phyloP scores from a whole-genome alignment of 1,140 invertebrate genomes.

The Brachionus asplanchnoidis region DNA sequence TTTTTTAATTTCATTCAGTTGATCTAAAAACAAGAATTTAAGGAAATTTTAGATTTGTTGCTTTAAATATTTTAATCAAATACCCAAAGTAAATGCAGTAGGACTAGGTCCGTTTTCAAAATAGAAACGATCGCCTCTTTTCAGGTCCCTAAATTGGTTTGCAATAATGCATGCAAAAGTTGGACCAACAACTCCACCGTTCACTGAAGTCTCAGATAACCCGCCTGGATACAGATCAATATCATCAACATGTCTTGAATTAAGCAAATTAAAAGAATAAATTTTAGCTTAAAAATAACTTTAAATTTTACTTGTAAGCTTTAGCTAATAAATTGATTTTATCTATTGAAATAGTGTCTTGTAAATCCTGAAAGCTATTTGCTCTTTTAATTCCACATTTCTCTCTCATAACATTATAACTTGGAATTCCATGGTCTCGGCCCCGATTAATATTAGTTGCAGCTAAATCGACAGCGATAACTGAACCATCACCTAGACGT shows the following conservation, averaged over 20 bases:
- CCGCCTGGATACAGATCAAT: slow-evolving; percentile 57
- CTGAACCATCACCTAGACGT: background rate
- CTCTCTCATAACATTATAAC: slow-evolving; percentile 78
- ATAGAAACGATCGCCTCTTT: slow-evolving; percentile 90
- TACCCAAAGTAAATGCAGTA: slow-evolving; percentile 10
- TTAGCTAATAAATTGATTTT: background rate
- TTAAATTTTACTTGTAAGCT: slow-evolving; percentile 14
- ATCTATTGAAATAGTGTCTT: background rate
- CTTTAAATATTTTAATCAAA: too few relatives aligned
- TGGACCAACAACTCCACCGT: slow-evolving; percentile 82
- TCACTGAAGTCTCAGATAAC: slow-evolving; percentile 75
- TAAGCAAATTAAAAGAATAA: background rate
- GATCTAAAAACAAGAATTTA: background rate
- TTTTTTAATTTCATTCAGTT: slow-evolving; percentile 34
- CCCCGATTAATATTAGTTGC: slow-evolving; percentile 92
- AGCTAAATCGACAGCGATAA: slow-evolving; percentile 68
- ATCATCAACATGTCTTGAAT: slow-evolving; percentile 44
- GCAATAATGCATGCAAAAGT: slow-evolving; percentile 90
- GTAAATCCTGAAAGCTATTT: slow-evolving; percentile 22
- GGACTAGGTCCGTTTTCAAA: slow-evolving; percentile 64
- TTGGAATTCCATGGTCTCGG: slow-evolving; percentile 85
- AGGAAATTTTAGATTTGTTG: too few relatives aligned
- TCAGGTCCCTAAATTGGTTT: slow-evolving; percentile 81
- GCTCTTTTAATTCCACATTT: slow-evolving; percentile 61
- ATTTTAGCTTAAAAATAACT: background rate